These are phyloP conservation scores for Halesus radiatus DNA, from an alignment of 1,140 invertebrate genomes.

Conservation along the genomic window DNA sequence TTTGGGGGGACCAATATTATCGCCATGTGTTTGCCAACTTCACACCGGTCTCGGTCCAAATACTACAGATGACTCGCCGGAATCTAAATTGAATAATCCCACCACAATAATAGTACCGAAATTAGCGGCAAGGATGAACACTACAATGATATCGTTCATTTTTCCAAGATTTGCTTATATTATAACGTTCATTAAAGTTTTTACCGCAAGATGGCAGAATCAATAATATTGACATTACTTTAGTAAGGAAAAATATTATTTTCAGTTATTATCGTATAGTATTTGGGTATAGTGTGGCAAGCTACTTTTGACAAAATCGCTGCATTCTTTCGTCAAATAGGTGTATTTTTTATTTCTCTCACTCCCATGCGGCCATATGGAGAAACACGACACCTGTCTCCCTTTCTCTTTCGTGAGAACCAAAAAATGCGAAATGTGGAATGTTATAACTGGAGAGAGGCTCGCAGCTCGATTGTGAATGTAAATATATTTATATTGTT, in stretches of 20 bases:
- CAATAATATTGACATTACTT: no score
- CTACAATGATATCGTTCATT: no score
- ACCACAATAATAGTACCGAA: no score
- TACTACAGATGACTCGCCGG: no score
- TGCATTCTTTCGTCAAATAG: constrained; percentile 37
- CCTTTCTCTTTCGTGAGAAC: constrained; percentile 31
- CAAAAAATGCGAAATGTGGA: constrained; percentile 41
- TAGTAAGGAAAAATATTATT: no score
- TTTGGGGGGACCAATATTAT: constrained; percentile 7
- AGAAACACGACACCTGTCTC: constrained; percentile 2
- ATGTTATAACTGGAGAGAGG: constrained; percentile 26
- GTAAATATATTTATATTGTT: constrained; percentile 25
- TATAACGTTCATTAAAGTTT: no score
- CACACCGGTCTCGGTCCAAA: neutral
- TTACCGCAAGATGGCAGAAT: no score
- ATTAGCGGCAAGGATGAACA: no score
- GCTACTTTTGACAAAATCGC: constrained; percentile 47
- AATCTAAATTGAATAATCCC: no score
- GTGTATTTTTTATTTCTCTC: constrained; percentile 40
- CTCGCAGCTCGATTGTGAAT: constrained; percentile 6
- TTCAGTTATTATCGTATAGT: no score
- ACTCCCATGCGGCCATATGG: neutral
- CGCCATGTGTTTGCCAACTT: constrained; percentile 17
- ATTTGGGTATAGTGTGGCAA: neutral
- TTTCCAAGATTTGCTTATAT: no score